These are phyloP conservation scores for Myiopsitta monachus DNA, from an alignment of 2,113 vertebrate species.

Conservation along the genomic window DNA sequence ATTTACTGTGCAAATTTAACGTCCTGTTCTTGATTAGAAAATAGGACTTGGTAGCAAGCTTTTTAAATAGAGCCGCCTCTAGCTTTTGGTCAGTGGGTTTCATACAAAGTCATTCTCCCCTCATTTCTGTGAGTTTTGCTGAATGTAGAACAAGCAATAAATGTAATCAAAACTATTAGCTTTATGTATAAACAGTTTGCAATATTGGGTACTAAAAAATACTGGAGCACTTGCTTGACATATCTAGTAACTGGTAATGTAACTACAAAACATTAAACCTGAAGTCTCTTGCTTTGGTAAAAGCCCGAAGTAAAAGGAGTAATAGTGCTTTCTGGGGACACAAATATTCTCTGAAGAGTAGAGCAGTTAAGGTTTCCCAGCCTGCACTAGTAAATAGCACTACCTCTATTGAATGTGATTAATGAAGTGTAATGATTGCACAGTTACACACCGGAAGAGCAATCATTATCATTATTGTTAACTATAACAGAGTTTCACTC, in stretches of 20 bases:
- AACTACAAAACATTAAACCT: slow-evolving; percentile 3
- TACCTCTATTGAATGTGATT: background rate
- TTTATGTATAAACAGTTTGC: slow-evolving; percentile 5
- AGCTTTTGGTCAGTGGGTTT: slow-evolving; percentile 9
- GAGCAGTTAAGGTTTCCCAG: background rate
- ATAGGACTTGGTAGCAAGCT: slow-evolving; percentile 16
- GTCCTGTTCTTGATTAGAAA: slow-evolving; percentile 47
- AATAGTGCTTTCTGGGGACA: background rate
- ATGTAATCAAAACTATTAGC: slow-evolving; percentile 14
- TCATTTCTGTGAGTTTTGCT: background rate
- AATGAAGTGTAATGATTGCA: slow-evolving; percentile 33
- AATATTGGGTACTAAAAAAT: background rate
- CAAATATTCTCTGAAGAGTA: background rate
- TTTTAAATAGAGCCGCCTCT: slow-evolving; percentile 14
- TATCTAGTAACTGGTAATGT: background rate
- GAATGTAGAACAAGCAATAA: slow-evolving; percentile 3
- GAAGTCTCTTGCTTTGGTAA: background rate
- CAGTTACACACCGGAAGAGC: background rate
- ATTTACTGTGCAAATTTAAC: slow-evolving; percentile 31
- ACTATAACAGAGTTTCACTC: background rate
- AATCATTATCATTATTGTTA: background rate
- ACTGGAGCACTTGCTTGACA: background rate
- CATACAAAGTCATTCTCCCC: background rate
- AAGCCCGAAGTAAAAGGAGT: background rate
- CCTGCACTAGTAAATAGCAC: background rate